A percentile compares a stretch with the other conserved stretches of the same genome.
phyloP scores from a whole-genome alignment of 2,113 vertebrate genomes.

The Sapayoa aenigma region DNA sequence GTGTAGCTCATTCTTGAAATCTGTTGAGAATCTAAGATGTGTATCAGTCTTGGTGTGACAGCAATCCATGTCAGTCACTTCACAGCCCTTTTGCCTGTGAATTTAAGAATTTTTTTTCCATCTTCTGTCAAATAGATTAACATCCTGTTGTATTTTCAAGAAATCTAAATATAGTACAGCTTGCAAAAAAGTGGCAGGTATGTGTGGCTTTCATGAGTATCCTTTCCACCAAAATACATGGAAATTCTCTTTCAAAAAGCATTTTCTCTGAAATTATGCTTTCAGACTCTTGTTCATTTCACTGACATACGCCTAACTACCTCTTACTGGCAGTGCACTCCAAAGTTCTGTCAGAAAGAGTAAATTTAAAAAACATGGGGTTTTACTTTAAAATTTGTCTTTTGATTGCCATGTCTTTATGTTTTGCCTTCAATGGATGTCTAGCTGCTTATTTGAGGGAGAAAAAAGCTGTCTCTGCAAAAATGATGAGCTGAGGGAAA shows the following conservation, averaged over 20 bases:
- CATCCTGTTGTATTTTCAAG: background rate
- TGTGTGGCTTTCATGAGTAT: background rate
- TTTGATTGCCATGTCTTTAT: conserved; percentile 20
- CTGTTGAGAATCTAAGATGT: background rate
- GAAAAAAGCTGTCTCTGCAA: background rate
- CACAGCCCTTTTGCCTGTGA: background rate
- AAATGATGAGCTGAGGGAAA: conserved; percentile 15
- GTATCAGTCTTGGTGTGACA: background rate
- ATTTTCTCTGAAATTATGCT: background rate
- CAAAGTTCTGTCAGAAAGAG: background rate
- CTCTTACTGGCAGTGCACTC: background rate
- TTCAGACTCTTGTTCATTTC: background rate
- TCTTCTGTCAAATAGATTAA: background rate
- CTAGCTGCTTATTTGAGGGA: background rate
- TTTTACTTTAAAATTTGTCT: background rate
- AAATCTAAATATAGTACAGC: background rate
- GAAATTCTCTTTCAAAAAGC: background rate
- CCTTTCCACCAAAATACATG: background rate
- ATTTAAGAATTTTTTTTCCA: background rate
- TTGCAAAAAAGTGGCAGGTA: background rate
- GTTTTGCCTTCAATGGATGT: conserved; percentile 10
- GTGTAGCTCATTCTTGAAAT: background rate
- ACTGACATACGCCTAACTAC: background rate
- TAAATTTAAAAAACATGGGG: background rate
- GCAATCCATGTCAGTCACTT: background rate